Base-by-base conservation (phyloP, 1,140 invertebrate species). In the Pogonus chalceus region DNA sequence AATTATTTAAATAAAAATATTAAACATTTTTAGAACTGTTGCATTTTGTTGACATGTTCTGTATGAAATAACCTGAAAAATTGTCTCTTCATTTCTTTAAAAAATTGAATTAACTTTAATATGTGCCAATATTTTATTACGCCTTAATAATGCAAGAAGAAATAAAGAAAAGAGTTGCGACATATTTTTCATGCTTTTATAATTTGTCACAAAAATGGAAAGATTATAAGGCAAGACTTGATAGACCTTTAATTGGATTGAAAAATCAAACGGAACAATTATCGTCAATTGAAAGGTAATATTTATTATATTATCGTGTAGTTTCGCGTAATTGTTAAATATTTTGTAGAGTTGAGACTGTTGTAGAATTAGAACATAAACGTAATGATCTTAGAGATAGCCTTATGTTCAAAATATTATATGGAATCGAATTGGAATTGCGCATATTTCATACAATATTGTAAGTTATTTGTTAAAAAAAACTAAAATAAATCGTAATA, bases 401-500 rank as follows among this genome's bases (percentile, higher is more conserved):
- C 4, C 37, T 43, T 9, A 10, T 43, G 18, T 9, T 18, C 9
- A 43, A 43, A 43, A 18, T 43, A 43, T 43, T 12, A 9, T 4
- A 7, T 4, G 37, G 9, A 9, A 43, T 43, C 18, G 37, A 43
- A 10, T 7, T 10, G 18, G 37, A 43, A 43, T 16, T 43, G 18
- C 18, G 3, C 3, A 12, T 43, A 43, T 43, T 43, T 10, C 9
- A 18, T 10, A 12, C 9, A 4, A 43, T 43, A 12, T 9, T 43
- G 37, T 43, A 43, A 43, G 37, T 43, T 43, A 10, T 18, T 43
- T 43, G 37, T 43, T 43, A 4, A 43, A n/a, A n/a, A n/a, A n/a
- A n/a, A n/a, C n/a, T 43, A 18, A 43, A 43, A 10, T 43, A 9
- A 7, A 43, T 12, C 9, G 3, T 12, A 43, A 10, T 18, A 43